A percentile compares a stretch with the other conserved stretches of the same genome.
These are phyloP conservation scores for Cassiopea andromeda DNA, from an alignment of 30 jellyfish, hydroid and myxozoan species.

Conservation along the genomic window DNA sequence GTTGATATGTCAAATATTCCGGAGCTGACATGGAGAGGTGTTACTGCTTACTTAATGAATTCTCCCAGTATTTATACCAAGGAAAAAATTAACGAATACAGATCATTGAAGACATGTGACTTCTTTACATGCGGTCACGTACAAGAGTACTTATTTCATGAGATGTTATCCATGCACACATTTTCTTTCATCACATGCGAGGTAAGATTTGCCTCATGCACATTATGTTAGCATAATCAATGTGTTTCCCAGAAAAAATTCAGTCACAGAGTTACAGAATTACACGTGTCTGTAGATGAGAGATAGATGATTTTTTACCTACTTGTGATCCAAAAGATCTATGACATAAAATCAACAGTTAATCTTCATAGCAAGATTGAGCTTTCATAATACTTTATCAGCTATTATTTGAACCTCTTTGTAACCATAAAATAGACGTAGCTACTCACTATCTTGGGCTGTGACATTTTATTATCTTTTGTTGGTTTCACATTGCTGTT, in stretches of 20 bases:
- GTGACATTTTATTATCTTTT: too few species aligned
- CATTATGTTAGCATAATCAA: background rate
- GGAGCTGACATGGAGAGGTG: constrained; percentile 13
- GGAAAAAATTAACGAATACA: constrained; percentile 29
- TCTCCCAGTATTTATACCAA: constrained; percentile 46
- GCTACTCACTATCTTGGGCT: background rate
- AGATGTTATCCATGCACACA: background rate
- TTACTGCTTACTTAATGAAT: constrained; percentile 16
- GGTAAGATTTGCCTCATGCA: background rate
- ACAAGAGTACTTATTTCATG: constrained; percentile 26
- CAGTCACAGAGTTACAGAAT: too few species aligned
- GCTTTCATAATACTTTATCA: background rate
- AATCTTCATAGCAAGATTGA: background rate
- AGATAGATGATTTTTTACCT: background rate
- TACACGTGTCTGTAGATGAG: too few species aligned
- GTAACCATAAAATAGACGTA: background rate
- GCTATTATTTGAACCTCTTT: background rate
- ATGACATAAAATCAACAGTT: background rate
- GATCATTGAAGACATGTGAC: constrained; percentile 37
- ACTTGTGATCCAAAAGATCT: too few species aligned
- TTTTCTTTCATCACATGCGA: background rate
- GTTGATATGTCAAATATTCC: constrained; percentile 19
- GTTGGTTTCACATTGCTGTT: background rate
- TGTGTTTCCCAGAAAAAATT: too few species aligned
- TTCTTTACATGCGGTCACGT: constrained; percentile 11